These are phyloP conservation scores for Cavia porcellus DNA, from an alignment of 2,113 vertebrate species.

Conservation along the genomic window DNA sequence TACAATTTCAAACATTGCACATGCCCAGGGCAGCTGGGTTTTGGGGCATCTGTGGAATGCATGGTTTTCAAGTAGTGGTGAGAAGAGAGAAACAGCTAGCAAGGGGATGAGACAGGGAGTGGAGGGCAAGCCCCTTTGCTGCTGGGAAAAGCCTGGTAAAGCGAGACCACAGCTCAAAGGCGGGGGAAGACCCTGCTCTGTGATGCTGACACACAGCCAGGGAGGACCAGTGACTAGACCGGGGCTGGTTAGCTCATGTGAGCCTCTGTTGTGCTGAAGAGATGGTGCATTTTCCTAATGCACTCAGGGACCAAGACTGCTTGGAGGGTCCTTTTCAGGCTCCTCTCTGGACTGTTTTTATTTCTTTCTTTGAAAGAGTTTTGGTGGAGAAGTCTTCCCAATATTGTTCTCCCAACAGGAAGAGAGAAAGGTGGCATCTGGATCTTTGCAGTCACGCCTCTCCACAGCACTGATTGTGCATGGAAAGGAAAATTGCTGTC, in stretches of 20 bases:
- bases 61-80: not conserved
- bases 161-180: not conserved
- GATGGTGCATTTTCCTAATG: not conserved
- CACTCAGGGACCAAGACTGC: not conserved
- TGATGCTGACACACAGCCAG: not conserved
- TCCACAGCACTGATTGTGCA: not conserved
- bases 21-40: not conserved
- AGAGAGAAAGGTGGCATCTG: not conserved
- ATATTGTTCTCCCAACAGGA: not conserved
- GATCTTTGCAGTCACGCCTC: not conserved
- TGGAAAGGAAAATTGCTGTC: not conserved
- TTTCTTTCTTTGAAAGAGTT: not conserved
- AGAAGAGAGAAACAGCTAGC: not conserved
- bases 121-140: not conserved
- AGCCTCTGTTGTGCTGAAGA: not conserved
- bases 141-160: not conserved
- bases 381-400: not conserved
- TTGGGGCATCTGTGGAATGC: not conserved
- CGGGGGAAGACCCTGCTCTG: not conserved
- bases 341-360: not conserved
- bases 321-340: not conserved
- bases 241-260: not conserved
- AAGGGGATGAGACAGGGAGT: not conserved
- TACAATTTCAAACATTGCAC: not conserved
- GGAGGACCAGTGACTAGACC: not conserved